These are phyloP conservation scores for Tachina grossa DNA, from an alignment of 2,888 invertebrate genomes.

Conservation along the genomic window DNA sequence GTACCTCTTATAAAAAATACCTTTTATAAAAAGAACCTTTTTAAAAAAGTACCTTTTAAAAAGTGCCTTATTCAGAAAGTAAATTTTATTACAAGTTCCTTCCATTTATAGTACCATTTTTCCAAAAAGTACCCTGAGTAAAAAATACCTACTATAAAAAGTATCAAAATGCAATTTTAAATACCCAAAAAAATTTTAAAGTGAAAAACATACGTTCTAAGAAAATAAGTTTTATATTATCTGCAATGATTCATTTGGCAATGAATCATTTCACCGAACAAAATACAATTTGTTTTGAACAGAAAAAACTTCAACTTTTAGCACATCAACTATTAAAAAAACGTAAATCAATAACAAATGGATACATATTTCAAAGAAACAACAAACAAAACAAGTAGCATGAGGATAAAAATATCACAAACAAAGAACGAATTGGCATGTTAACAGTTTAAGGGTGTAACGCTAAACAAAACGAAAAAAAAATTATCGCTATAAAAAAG, in stretches of 20 bases:
- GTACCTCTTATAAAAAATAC: too few species aligned
- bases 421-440: conserved; percentile 14
- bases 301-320: background rate
- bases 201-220: background rate
- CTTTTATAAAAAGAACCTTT: too few species aligned
- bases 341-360: background rate
- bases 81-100: too few species aligned
- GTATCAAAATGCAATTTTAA: background rate
- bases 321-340: conserved; percentile 7
- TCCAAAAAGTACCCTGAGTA: too few species aligned
- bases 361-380: background rate
- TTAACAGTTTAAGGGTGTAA: conserved; percentile 46
- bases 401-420: background rate
- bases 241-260: background rate
- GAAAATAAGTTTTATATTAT: background rate
- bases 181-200: background rate
- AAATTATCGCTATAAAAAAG: conserved; percentile 15
- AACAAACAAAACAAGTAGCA: background rate
- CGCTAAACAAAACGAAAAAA: conserved; percentile 59
- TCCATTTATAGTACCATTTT: too few species aligned
- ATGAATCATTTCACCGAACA: background rate
- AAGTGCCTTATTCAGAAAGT: too few species aligned
- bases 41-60: too few species aligned
- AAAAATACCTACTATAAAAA: too few species aligned
- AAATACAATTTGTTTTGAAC: background rate